Evolutionary conservation across 2,113 vertebrate genomes (phyloP).

Genomic region (Anarrhichthys ocellatus): DNA sequence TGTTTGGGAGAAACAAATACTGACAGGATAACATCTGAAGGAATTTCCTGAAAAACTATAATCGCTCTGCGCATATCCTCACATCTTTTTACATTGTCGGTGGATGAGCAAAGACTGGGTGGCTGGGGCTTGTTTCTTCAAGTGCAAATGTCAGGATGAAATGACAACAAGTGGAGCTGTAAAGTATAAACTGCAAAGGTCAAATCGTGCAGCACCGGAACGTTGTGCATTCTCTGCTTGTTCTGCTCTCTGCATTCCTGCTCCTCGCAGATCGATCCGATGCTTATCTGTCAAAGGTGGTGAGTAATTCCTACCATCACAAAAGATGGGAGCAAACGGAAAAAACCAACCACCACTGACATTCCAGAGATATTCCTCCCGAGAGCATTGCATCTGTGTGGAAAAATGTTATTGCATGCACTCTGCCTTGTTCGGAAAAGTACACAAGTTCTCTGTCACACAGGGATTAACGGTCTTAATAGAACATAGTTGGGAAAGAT

Average conservation of each 20-base stretch:
- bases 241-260: slow-evolving; percentile 74
- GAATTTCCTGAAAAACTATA: slow-evolving; percentile 70
- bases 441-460: slow-evolving; percentile 72
- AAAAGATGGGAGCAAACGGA: slow-evolving; percentile 77
- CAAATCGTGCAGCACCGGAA: slow-evolving; percentile 49
- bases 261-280: slow-evolving; percentile 74
- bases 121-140: slow-evolving; percentile 36
- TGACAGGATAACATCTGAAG: slow-evolving; percentile 67
- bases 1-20: slow-evolving; percentile 53
- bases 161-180: slow-evolving; percentile 39
- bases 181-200: slow-evolving; percentile 58
- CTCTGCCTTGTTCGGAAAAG: slow-evolving; percentile 68
- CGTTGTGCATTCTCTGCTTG: slow-evolving; percentile 31
- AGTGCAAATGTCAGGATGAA: slow-evolving; percentile 44
- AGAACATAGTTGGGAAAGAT: slow-evolving; percentile 66
- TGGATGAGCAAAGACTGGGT: slow-evolving; percentile 17
- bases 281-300: slow-evolving; percentile 78
- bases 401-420: slow-evolving; percentile 75
- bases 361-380: slow-evolving; percentile 80
- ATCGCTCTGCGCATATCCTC: not conserved
- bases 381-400: slow-evolving; percentile 74
- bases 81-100: slow-evolving; percentile 26
- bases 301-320: slow-evolving; percentile 82
- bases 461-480: slow-evolving; percentile 55
- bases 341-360: slow-evolving; percentile 72